Conservation (phyloP, 2,888 invertebrate species). For the Cetonia aurata region DNA sequence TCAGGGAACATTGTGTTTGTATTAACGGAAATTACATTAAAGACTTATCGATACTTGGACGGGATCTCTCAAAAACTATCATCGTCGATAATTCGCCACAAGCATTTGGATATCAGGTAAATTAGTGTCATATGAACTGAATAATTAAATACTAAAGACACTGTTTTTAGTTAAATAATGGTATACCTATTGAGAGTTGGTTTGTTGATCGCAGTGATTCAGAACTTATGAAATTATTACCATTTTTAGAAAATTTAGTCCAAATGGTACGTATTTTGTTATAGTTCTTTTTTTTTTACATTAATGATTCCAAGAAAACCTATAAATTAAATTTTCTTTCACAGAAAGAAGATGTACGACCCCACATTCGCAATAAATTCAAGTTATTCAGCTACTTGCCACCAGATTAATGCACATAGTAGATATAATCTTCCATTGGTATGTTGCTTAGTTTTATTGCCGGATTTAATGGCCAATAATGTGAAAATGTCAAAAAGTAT, state of each 20-base stretch:
- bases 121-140: conserved; percentile 34
- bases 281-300: background rate
- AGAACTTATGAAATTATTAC: conserved; percentile 91
- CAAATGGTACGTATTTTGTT: conserved; percentile 74
- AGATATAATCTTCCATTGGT: conserved; percentile 53
- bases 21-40: conserved; percentile 98
- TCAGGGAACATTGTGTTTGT: conserved; percentile 95
- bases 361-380: conserved; percentile 91
- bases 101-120: conserved; percentile 91
- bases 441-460: conserved; percentile 28
- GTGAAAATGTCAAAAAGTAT: conserved; percentile 11
- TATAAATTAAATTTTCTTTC: conserved; percentile 58
- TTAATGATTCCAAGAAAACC: background rate
- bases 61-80: conserved; percentile 90
- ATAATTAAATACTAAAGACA: conserved; percentile 46
- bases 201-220: conserved; percentile 91
- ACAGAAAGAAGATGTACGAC: conserved; percentile 92
- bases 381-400: conserved; percentile 90
- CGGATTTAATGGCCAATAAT: conserved; percentile 60
- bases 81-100: conserved; percentile 92
- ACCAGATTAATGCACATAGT: conserved; percentile 74
- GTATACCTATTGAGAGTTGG: conserved; percentile 98
- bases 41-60: conserved; percentile 91
- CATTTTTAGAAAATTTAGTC: conserved; percentile 89
- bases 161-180: conserved; percentile 85